A percentile compares a stretch with the other conserved stretches of the same genome.
These are phyloP conservation scores for Charanyca ferruginea DNA, from an alignment of 2,888 invertebrate genomes.

Conservation along the genomic window DNA sequence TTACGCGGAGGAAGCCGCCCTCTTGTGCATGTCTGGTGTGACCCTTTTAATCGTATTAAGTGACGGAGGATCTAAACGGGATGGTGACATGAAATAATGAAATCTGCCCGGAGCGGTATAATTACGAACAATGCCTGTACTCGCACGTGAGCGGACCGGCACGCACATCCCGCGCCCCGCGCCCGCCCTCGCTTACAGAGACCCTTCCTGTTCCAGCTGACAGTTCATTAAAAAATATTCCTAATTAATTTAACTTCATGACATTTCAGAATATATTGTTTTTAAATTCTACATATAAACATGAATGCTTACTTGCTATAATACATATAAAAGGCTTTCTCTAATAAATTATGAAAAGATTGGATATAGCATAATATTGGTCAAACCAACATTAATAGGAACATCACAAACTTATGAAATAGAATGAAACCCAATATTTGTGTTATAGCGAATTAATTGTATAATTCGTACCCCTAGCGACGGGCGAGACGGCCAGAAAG, in stretches of 20 bases:
- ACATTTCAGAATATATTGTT: slow-evolving; percentile 7
- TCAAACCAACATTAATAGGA: not conserved
- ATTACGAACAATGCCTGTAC: slow-evolving; percentile 79
- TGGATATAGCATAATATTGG: not conserved
- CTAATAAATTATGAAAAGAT: not conserved
- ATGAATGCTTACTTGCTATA: not conserved
- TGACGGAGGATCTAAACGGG: slow-evolving; percentile 78
- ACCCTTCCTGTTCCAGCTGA: slow-evolving; percentile 61
- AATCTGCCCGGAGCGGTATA: slow-evolving; percentile 79
- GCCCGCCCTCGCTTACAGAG: slow-evolving; percentile 30
- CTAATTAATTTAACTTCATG: slow-evolving; percentile 57
- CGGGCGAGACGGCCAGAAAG: slow-evolving; percentile 98
- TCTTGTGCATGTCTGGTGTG: slow-evolving; percentile 76
- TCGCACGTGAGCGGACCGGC: slow-evolving; percentile 51
- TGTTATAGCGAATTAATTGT: not conserved
- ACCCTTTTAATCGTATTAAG: slow-evolving; percentile 84
- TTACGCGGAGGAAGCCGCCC: slow-evolving; percentile 69
- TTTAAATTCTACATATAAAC: not conserved
- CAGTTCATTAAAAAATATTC: slow-evolving; percentile 67
- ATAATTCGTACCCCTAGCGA: slow-evolving; percentile 95
- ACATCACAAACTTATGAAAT: not conserved
- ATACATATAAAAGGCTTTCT: not conserved
- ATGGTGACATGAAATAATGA: slow-evolving; percentile 82
- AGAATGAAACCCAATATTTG: not conserved
- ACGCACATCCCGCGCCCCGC: not conserved